Evolutionary conservation across 92 coral and sea anemone genomes (phyloP).

Genomic region (Micromussa lordhowensis): DNA sequence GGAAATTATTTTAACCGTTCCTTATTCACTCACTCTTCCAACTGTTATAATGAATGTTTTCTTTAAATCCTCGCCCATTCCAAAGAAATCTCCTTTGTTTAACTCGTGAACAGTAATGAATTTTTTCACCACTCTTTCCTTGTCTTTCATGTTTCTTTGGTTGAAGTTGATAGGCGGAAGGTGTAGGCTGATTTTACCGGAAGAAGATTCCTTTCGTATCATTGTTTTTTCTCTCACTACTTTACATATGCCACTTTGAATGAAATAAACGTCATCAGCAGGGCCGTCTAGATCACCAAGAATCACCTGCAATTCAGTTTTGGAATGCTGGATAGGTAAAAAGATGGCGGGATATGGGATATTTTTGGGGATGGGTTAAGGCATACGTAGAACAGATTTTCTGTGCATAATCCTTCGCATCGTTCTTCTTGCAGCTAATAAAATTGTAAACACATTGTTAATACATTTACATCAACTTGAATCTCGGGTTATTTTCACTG

Average conservation of each 20-base stretch:
- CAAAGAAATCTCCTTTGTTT: constrained; percentile 83
- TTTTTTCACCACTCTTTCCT: constrained; percentile 43
- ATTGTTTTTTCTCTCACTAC: constrained; percentile 88
- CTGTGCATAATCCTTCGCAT: too few species aligned
- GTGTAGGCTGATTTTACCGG: constrained; percentile 75
- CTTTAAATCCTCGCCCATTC: constrained; percentile 92
- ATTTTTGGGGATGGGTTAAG: too few species aligned
- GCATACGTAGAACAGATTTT: too few species aligned
- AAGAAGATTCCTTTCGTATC: constrained; percentile 56
- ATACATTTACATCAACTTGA: too few species aligned
- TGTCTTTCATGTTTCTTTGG: neutral
- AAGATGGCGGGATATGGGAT: too few species aligned
- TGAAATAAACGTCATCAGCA: constrained; percentile 75
- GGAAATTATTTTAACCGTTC: neutral
- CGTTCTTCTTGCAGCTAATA: too few species aligned
- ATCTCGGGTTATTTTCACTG: too few species aligned
- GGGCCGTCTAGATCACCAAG: constrained; percentile 66
- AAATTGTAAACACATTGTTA: too few species aligned
- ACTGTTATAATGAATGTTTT: constrained; percentile 86
- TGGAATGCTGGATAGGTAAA: too few species aligned
- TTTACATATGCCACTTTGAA: constrained; percentile 87
- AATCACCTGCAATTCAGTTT: constrained; percentile 58
- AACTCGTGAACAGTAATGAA: constrained; percentile 74
- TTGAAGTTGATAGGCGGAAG: constrained; percentile 72
- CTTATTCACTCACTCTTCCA: constrained; percentile 76